A percentile compares a stretch with the other conserved stretches of the same genome.
Evolutionary conservation across 2,113 vertebrate genomes (phyloP).

Genomic region (Pseudopodoces humilis): DNA sequence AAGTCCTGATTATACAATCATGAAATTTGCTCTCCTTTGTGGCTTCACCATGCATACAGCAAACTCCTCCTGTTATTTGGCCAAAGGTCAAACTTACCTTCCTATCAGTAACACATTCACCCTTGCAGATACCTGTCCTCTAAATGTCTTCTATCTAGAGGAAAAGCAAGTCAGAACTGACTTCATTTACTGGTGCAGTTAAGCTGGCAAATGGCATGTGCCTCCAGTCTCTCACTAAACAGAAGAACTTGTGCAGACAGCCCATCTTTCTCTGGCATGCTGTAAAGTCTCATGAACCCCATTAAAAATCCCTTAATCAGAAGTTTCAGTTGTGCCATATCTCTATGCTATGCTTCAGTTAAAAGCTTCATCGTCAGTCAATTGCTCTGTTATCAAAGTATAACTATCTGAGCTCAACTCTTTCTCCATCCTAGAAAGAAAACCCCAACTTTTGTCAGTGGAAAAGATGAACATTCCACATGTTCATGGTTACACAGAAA

Average conservation of each 20-base stretch:
- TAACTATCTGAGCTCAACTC: neutral
- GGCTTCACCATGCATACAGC: neutral
- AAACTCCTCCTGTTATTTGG: neutral
- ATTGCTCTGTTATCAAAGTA: neutral
- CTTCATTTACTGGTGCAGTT: neutral
- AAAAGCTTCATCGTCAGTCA: neutral
- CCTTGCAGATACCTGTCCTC: neutral
- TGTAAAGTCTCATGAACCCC: neutral
- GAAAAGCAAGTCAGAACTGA: neutral
- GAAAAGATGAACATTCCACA: neutral
- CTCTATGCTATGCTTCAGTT: neutral
- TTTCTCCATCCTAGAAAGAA: neutral
- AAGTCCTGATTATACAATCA: neutral
- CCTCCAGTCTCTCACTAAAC: neutral
- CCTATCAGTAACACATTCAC: neutral
- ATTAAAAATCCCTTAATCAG: neutral
- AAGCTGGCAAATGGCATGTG: neutral
- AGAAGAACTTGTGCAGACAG: neutral
- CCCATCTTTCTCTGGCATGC: neutral
- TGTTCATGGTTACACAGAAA: neutral
- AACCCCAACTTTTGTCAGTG: neutral
- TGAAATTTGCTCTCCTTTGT: neutral
- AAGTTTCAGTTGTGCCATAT: neutral
- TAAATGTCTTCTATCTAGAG: neutral
- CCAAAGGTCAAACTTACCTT: neutral